Evolutionary conservation across 2,888 invertebrate species (phyloP).

Genomic region (Miltochrista miniata): DNA sequence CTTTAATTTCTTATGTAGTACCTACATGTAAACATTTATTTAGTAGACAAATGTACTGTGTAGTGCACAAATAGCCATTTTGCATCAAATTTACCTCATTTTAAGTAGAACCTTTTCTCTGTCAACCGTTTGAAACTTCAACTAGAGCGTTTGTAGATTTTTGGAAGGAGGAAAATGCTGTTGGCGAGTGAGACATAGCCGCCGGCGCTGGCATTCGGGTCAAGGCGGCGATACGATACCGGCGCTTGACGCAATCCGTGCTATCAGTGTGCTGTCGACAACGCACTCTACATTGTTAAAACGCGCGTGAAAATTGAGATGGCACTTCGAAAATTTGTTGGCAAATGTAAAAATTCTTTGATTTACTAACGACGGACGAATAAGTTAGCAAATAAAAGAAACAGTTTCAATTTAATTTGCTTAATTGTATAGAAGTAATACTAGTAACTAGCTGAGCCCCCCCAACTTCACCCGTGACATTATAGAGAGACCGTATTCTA

Average conservation of each 20-base stretch:
- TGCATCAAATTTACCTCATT: neutral
- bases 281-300: conserved; percentile 19
- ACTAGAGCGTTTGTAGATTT: conserved; percentile 14
- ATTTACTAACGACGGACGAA: no score
- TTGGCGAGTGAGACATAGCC: conserved; percentile 33
- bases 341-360: no score
- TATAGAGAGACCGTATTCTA: no score
- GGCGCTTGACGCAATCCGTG: conserved; percentile 64
- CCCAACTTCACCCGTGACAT: no score
- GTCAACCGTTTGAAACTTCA: conserved; percentile 5
- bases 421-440: no score
- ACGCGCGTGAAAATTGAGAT: conserved; percentile 10
- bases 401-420: no score
- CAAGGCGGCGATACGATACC: conserved; percentile 56
- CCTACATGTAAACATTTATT: no score
- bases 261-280: conserved; percentile 37
- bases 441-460: no score
- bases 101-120: neutral
- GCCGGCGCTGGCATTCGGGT: conserved; percentile 57
- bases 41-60: no score
- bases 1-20: no score
- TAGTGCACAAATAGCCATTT: no score
- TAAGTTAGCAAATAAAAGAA: no score
- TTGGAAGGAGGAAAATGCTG: conserved; percentile 40
- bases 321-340: neutral